A percentile compares a stretch with the other conserved stretches of the same genome.
These are phyloP conservation scores for Apamea monoglypha DNA, from an alignment of 2,888 invertebrate species.

Conservation along the genomic window DNA sequence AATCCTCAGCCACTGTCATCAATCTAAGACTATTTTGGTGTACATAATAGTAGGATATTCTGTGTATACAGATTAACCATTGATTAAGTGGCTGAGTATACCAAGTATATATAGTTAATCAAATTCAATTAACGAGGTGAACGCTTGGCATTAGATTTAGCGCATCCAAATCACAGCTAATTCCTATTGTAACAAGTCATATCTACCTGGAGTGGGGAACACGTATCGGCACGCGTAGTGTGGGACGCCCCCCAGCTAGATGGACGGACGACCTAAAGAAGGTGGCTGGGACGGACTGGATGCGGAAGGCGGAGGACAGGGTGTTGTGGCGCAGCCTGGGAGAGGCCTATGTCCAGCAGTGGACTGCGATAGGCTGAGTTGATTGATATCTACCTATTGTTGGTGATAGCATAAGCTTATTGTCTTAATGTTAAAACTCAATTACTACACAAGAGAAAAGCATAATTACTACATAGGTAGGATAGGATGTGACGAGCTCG, in stretches of 20 bases:
- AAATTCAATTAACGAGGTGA: slow-evolving; percentile 42
- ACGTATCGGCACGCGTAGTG: no score
- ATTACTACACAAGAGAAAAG: background rate
- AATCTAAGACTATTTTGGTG: background rate
- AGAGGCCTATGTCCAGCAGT: no score
- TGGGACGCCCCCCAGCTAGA: no score
- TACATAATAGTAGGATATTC: slow-evolving; percentile 13
- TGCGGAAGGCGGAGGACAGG: no score
- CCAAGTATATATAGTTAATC: slow-evolving; percentile 27
- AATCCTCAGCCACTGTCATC: slow-evolving; percentile 18
- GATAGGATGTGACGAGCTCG: background rate
- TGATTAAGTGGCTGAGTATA: slow-evolving; percentile 27
- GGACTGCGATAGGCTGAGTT: no score
- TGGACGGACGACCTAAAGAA: no score
- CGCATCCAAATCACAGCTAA: slow-evolving; percentile 14
- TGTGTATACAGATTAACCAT: slow-evolving; percentile 36
- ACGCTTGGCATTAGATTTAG: slow-evolving; percentile 16
- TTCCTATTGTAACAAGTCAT: slow-evolving; percentile 13
- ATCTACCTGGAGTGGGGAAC: no score
- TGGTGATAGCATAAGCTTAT: background rate
- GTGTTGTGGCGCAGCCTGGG: no score
- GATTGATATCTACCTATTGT: background rate
- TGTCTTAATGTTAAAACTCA: background rate
- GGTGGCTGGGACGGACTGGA: no score
- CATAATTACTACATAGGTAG: background rate